phyloP scores from a whole-genome alignment of 2,888 invertebrate genomes.

The Nemapogon koenigi region DNA sequence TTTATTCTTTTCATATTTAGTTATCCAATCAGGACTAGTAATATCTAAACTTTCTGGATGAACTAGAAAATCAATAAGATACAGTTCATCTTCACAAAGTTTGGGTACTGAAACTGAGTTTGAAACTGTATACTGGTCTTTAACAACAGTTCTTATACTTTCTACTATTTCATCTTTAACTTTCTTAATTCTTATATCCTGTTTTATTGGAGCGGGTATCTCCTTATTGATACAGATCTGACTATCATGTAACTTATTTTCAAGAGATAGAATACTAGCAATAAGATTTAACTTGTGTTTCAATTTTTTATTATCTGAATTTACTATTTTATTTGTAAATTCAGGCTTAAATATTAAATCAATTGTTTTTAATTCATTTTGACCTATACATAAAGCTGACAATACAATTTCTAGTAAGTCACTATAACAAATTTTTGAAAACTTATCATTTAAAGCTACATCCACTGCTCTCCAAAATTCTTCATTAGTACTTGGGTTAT shows the following conservation, averaged over 20 bases:
- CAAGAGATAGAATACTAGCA: constrained; percentile 69
- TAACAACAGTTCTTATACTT: constrained; percentile 43
- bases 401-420: constrained; percentile 67
- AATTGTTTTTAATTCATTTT: constrained; percentile 67
- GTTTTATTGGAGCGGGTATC: background rate
- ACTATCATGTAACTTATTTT: constrained; percentile 56
- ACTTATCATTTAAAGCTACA: constrained; percentile 55
- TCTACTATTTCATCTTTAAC: constrained; percentile 50
- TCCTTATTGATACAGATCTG: background rate
- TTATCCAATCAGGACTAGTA: constrained; percentile 49
- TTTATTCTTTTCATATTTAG: constrained; percentile 39
- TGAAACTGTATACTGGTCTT: constrained; percentile 50
- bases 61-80: constrained; percentile 66
- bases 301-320: constrained; percentile 32
- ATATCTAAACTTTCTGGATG: constrained; percentile 48
- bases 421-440: constrained; percentile 60
- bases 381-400: constrained; percentile 68
- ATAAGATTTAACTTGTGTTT: constrained; percentile 65
- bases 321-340: constrained; percentile 64
- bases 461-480: constrained; percentile 67
- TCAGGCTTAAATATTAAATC: constrained; percentile 66
- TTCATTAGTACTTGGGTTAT: constrained; percentile 47
- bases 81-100: constrained; percentile 63
- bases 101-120: constrained; percentile 57
- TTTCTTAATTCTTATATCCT: constrained; percentile 26